Conservation (phyloP, 2,113 vertebrate species). For the Ondatra zibethicus region DNA sequence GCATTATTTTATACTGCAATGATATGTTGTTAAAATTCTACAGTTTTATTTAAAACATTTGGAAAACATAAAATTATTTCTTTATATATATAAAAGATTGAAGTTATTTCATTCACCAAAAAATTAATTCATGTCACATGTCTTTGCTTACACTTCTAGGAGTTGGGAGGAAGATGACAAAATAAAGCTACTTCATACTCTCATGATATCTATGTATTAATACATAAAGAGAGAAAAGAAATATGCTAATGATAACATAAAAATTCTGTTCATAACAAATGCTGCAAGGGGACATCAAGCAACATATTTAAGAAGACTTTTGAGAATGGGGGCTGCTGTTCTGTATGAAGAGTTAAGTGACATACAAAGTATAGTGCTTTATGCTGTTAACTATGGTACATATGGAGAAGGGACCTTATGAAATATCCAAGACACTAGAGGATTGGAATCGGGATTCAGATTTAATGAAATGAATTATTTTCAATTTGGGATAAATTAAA, state of each 20-base stretch:
- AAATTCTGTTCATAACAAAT: not conserved
- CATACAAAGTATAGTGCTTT: not conserved
- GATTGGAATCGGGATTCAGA: not conserved
- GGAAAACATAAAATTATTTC: not conserved
- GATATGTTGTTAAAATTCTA: not conserved
- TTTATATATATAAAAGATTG: not conserved
- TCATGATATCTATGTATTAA: not conserved
- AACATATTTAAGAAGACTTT: not conserved
- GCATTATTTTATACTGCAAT: not conserved
- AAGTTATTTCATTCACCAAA: not conserved
- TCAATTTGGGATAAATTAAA: not conserved
- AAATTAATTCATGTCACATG: not conserved
- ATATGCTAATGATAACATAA: not conserved
- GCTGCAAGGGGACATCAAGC: not conserved
- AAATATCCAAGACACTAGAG: not conserved
- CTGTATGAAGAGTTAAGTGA: not conserved
- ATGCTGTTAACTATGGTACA: not conserved
- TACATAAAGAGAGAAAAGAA: not conserved
- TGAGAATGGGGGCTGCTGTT: not conserved
- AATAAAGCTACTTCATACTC: not conserved
- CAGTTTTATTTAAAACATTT: slow-evolving; percentile 8
- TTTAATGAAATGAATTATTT: not conserved
- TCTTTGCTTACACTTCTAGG: not conserved
- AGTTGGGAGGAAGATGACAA: not conserved
- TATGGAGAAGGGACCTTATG: not conserved